Percentiles rank a stretch among this genome's conserved stretches.
These are phyloP conservation scores for Alviniconcha marisindica DNA, from an alignment of 1,140 invertebrate genomes.

Conservation along the genomic window DNA sequence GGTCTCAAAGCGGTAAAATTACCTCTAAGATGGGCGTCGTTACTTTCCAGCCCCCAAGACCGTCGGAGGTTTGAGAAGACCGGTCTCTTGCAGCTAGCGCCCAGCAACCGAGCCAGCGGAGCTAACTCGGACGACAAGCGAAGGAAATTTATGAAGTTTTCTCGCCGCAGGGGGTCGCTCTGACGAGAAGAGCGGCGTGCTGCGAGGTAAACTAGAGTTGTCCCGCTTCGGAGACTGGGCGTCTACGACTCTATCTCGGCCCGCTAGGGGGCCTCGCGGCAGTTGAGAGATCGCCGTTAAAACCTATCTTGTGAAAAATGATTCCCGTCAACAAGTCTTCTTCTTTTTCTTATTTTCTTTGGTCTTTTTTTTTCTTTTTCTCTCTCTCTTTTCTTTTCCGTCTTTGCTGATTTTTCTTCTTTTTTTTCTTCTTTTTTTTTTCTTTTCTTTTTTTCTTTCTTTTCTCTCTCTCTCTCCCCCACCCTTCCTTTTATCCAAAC, in stretches of 20 bases:
- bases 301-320: slow-evolving; percentile 38
- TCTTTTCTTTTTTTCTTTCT: background rate
- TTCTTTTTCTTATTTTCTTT: background rate
- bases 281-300: slow-evolving; percentile 34
- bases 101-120: too few relatives aligned
- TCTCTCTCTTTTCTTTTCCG: background rate
- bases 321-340: slow-evolving; percentile 34
- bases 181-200: slow-evolving; percentile 29
- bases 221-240: slow-evolving; percentile 39
- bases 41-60: too few relatives aligned
- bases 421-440: background rate
- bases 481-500: background rate
- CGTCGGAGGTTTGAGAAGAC: too few relatives aligned
- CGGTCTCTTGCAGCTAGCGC: too few relatives aligned
- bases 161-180: slow-evolving; percentile 21
- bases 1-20: background rate
- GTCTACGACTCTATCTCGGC: slow-evolving; percentile 28
- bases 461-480: too few relatives aligned
- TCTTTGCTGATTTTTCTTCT: background rate
- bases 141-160: slow-evolving; percentile 38
- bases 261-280: slow-evolving; percentile 20
- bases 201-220: slow-evolving; percentile 40
- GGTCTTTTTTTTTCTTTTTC: background rate
- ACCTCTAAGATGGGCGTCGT: too few relatives aligned
- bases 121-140: background rate